Percentiles rank a stretch among this genome's conserved stretches.
These are phyloP conservation scores for Peromyscus nudipes DNA, from an alignment of 2,797 vertebrate species.

Conservation along the genomic window DNA sequence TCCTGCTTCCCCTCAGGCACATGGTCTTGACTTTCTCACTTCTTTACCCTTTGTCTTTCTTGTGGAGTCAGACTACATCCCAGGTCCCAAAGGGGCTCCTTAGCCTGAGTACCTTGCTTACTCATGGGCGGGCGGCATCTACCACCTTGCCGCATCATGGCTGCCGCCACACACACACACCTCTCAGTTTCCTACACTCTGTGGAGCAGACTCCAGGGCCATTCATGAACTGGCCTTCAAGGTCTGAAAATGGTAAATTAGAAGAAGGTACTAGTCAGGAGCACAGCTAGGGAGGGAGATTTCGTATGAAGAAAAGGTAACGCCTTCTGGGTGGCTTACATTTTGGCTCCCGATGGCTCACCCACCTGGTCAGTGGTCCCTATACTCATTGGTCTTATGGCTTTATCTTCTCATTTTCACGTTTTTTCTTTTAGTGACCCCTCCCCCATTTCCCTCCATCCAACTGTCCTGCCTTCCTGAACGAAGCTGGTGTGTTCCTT, in stretches of 20 bases:
- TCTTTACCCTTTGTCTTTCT: not conserved
- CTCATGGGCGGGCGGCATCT: accelerated
- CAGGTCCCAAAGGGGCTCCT: not conserved
- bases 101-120: not conserved
- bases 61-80: not conserved
- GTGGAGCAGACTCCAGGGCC: not conserved
- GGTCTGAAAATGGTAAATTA: not conserved
- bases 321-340: not conserved
- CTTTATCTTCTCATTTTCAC: not conserved
- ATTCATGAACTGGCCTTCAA: not conserved
- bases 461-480: not conserved
- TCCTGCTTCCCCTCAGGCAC: not conserved
- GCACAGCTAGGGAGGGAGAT: not conserved
- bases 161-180: not conserved
- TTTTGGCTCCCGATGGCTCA: not conserved
- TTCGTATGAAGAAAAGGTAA: not conserved
- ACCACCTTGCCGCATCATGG: not conserved
- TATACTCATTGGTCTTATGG: accelerated
- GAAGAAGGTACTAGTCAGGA: not conserved
- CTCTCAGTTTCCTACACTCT: not conserved
- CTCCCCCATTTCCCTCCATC: not conserved
- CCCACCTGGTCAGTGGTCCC: not conserved
- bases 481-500: not conserved
- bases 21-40: not conserved
- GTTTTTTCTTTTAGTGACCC: not conserved